These are phyloP conservation scores for Drosophila ambigua DNA, from an alignment of 1,140 invertebrate genomes.

Conservation along the genomic window DNA sequence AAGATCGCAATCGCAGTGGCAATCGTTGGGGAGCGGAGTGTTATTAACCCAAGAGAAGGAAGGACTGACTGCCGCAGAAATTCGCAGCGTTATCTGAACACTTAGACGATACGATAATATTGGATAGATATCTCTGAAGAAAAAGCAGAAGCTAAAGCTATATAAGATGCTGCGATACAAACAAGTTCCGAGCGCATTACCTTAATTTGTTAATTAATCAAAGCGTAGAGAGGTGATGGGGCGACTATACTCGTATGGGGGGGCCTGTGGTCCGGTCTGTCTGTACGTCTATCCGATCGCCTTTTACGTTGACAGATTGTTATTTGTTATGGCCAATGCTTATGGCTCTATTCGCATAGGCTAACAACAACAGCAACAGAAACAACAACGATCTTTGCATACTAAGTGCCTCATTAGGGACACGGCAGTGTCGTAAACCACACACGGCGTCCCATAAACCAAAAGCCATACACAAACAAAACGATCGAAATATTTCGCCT, in stretches of 20 bases:
- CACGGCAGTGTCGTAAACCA: constrained; percentile 64
- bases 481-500: constrained; percentile 55
- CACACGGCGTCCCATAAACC: constrained; percentile 69
- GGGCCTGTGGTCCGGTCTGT: background rate
- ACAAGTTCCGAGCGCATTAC: constrained; percentile 34
- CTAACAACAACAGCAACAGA: constrained; percentile 19
- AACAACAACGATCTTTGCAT: constrained; percentile 69
- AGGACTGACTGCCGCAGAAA: constrained; percentile 23
- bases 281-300: constrained; percentile 20
- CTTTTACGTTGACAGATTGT: constrained; percentile 52
- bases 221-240: constrained; percentile 24
- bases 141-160: constrained; percentile 25
- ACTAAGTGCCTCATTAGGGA: constrained; percentile 76
- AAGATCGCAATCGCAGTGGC: constrained; percentile 36
- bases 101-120: constrained; percentile 52
- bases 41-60: constrained; percentile 48
- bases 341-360: constrained; percentile 62
- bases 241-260: too few species aligned
- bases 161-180: constrained; percentile 44
- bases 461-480: constrained; percentile 54
- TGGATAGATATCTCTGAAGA: constrained; percentile 25
- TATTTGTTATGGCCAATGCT: constrained; percentile 64
- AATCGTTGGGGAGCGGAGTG: constrained; percentile 30
- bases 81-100: constrained; percentile 63
- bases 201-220: constrained; percentile 64